Base-by-base conservation (phyloP, 2,113 vertebrate species). In the Apistogramma diplotaenia region DNA sequence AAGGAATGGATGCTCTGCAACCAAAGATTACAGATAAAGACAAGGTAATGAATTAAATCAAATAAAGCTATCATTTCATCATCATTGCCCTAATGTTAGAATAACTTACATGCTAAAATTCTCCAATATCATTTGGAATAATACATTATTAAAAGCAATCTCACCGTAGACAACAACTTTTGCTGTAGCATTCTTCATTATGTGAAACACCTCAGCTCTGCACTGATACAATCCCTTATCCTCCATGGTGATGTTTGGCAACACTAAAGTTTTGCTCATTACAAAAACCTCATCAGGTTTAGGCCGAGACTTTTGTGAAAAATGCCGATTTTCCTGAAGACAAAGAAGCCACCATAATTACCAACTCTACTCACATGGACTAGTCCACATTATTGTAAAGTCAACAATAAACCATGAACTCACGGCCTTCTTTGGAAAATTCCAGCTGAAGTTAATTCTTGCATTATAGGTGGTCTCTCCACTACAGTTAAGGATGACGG, bases 1-100 rank as follows among this genome's bases (percentile, higher is more conserved):
- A 19, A 98, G 62, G 89, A 94, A 97, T 29, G 96, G 94, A 85
- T 96, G 95, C 53, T 96, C 97, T 99, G 91, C 40, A 90, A 94
- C 15, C 33, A 78, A 78, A 91, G 21, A 79, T n/a, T 3, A 67
- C 71, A 18, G 8, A 79, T 35, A 60, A 27, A 27, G 25, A 80
- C 8, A 49, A 43, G 19, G 3, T 1, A 79, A 27, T 29, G 6
- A 2, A 25, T 62, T 33, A 31, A 3, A 12, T 35, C 10, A 57
- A 73, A 31, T 3, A 21, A 46, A 40, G 33, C 25, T 40, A 8
- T 72, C 5, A 35, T n/a, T 51, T 51, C 0, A n/a, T 27, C 25
- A 29, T 2, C 13, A 53, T 35, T 15, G 19, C 21, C 10, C 18
- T 1, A 9, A 29, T 18, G n/a, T 12, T 33, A 46, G 0, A 9